Conservation (phyloP, 2,113 vertebrate genomes). For the Phalacrocorax carbo region DNA sequence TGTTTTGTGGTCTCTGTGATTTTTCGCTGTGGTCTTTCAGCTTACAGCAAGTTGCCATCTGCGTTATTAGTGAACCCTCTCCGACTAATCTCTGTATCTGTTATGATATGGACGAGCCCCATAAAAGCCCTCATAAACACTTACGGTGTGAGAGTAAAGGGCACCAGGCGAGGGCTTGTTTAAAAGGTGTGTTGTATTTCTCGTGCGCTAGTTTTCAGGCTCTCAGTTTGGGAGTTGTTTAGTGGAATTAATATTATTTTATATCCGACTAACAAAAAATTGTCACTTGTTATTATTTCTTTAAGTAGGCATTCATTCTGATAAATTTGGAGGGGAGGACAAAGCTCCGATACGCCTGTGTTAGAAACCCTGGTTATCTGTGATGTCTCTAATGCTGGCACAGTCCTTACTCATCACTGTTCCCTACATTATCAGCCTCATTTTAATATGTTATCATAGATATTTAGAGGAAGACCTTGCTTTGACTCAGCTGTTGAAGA, state of each 20-base stretch:
- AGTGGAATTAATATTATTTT: not conserved
- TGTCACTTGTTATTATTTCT: not conserved
- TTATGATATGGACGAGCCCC: not conserved
- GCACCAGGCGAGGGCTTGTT: not conserved
- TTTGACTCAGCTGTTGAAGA: not conserved
- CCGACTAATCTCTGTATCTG: not conserved
- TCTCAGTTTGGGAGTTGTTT: not conserved
- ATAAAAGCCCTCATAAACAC: not conserved
- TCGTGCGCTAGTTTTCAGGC: not conserved
- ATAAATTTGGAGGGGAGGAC: not conserved
- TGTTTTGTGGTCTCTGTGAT: not conserved
- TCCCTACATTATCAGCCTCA: not conserved
- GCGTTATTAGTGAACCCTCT: not conserved
- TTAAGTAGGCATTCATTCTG: not conserved
- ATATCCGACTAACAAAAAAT: not conserved
- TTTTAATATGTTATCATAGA: not conserved
- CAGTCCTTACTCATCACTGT: not conserved
- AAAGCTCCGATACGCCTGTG: not conserved
- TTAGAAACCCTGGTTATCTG: not conserved
- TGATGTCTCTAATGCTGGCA: not conserved
- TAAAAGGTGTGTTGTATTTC: not conserved
- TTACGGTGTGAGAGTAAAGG: not conserved
- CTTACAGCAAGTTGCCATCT: not conserved
- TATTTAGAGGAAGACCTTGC: not conserved
- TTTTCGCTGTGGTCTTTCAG: not conserved